A percentile compares a stretch with the other conserved stretches of the same genome.
Evolutionary conservation across 2,113 vertebrate genomes (phyloP).

Genomic region (Prunella himalayana): DNA sequence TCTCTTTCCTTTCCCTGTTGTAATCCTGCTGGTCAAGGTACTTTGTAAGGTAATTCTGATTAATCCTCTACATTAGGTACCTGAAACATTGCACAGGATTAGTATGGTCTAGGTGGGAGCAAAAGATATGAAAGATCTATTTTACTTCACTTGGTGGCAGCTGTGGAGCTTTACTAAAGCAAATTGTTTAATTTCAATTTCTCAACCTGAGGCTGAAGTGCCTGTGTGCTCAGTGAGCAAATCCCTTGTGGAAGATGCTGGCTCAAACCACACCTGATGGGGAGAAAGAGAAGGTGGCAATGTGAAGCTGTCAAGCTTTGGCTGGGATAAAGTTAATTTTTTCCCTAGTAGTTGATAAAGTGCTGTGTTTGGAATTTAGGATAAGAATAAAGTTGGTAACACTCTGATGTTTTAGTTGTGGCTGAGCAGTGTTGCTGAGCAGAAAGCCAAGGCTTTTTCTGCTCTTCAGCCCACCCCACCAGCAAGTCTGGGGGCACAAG

Average conservation of each 20-base stretch:
- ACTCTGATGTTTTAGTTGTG: neutral
- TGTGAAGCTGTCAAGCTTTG: neutral
- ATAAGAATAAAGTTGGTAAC: neutral
- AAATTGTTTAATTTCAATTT: neutral
- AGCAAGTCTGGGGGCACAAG: fast-evolving
- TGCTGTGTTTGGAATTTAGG: neutral
- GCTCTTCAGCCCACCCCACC: neutral
- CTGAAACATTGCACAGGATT: neutral
- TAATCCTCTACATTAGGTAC: neutral
- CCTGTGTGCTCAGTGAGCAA: neutral
- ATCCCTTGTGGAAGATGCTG: neutral
- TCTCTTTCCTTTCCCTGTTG: neutral
- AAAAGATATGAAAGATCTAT: neutral
- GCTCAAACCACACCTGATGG: neutral
- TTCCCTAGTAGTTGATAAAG: neutral
- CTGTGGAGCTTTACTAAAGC: neutral
- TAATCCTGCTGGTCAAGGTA: neutral
- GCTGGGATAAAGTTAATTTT: neutral
- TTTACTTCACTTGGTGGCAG: neutral
- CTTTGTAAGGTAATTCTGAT: neutral
- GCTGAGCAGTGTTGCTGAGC: neutral
- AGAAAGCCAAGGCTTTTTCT: neutral
- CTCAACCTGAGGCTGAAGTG: neutral
- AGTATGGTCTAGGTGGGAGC: neutral
- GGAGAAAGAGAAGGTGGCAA: neutral